These are phyloP conservation scores for Riparia riparia DNA, from an alignment of 2,113 vertebrate genomes.

Conservation along the genomic window DNA sequence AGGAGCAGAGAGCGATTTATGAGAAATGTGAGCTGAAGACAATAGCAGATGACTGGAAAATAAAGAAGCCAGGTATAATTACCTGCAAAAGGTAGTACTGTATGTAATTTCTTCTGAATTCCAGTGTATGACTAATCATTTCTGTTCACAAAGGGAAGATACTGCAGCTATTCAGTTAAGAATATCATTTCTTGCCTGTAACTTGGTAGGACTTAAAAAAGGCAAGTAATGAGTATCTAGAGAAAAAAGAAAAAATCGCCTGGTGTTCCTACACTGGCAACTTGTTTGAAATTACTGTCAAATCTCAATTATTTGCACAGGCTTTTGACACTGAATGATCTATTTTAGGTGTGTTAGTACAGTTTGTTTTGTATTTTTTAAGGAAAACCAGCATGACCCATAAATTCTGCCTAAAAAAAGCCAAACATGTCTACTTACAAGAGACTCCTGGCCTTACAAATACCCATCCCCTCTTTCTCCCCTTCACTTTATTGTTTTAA, in stretches of 20 bases:
- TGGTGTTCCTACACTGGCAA: background rate
- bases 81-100: background rate
- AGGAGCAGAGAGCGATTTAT: background rate
- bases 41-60: background rate
- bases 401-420: constrained; percentile 20
- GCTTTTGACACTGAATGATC: background rate
- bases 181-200: background rate
- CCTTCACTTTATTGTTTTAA: background rate
- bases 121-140: background rate
- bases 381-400: background rate
- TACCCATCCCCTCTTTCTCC: background rate
- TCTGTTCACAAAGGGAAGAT: background rate
- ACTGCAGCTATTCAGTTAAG: background rate
- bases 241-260: background rate
- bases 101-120: background rate
- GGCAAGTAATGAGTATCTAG: background rate
- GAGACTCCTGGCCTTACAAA: background rate
- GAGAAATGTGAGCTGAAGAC: background rate
- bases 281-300: background rate
- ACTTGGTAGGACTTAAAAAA: background rate
- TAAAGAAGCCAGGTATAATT: background rate
- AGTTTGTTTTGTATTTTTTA: background rate
- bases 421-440: background rate
- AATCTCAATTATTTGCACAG: background rate
- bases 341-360: background rate